These are phyloP conservation scores for Caenorhabditis afra DNA, from an alignment of 2,888 invertebrate species.

Conservation along the genomic window DNA sequence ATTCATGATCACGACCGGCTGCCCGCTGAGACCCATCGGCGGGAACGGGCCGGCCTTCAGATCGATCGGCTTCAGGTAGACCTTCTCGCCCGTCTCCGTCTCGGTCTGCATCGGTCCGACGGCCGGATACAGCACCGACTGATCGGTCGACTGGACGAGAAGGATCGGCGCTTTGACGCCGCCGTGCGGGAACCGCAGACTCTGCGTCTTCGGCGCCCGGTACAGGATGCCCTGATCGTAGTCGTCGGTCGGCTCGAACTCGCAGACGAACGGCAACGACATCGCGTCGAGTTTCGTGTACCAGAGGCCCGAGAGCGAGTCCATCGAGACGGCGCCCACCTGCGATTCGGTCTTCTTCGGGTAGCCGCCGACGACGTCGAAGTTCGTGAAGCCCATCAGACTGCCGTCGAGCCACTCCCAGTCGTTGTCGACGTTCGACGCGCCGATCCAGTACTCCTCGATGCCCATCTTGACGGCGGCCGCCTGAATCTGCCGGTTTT, in stretches of 20 bases:
- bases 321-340: slow-evolving; percentile 53
- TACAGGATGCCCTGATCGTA: slow-evolving; percentile 54
- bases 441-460: slow-evolving; percentile 56
- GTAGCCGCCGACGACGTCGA: slow-evolving; percentile 43
- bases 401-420: slow-evolving; percentile 58
- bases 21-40: slow-evolving; percentile 20
- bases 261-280: slow-evolving; percentile 49
- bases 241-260: slow-evolving; percentile 18
- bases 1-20: slow-evolving; percentile 31
- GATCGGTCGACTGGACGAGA: slow-evolving; percentile 45
- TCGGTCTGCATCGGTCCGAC: slow-evolving; percentile 36
- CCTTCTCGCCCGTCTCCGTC: slow-evolving; percentile 43
- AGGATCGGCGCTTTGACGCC: slow-evolving; percentile 33
- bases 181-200: slow-evolving; percentile 33
- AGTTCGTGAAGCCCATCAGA: slow-evolving; percentile 42
- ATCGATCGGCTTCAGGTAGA: slow-evolving; percentile 39
- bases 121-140: slow-evolving; percentile 28
- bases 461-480: slow-evolving; percentile 48
- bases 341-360: slow-evolving; percentile 56
- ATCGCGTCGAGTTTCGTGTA: slow-evolving; percentile 51
- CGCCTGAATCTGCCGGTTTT: slow-evolving; percentile 32
- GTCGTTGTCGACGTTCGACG: slow-evolving; percentile 54
- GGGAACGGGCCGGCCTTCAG: slow-evolving; percentile 4
- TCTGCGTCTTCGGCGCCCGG: slow-evolving; percentile 42
- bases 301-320: slow-evolving; percentile 44